Base-by-base conservation (phyloP, 1,140 invertebrate genomes). In the Paramacrobiotus metropolitanus region DNA sequence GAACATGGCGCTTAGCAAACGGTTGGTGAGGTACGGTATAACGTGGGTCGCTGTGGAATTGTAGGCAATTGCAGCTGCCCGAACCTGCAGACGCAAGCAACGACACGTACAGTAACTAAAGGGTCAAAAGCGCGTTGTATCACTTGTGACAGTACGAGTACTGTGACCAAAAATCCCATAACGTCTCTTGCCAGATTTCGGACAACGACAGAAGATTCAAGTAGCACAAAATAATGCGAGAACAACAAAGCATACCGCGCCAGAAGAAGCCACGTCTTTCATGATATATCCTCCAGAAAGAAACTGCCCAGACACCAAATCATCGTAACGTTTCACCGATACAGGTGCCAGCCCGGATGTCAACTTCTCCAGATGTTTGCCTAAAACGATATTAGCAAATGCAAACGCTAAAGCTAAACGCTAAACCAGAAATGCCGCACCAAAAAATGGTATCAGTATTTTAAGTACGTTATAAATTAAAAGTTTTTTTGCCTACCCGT, bases 21-120 rank as follows among this genome's bases (percentile, higher is more conserved):
- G 69, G 70, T 85, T 86, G 30, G 87, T 73, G 20, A 84, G 72
- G 59, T 85, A 80, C 1, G 85, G 85, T 63, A 87, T 73, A 34
- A 82, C 81, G 72, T 88, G 85, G 44, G 82, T 78, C 67, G 79
- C 81, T 0, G 84, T 85, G 67, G 83, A 83, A 68, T 88, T 87
- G 73, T 85, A 86, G 61, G 83, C 74, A n/a, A 40, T 40, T 9
- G 34, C n/a, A 9, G 34, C 34, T n/a, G 9, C n/a, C 9, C n/a
- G 9, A 40, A 40, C 34, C 34, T 40, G 34, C 34, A n/a, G n/a
- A n/a, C 34, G 9, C 34, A n/a, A 9, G n/a, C n/a, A 40, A 40
- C 34, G n/a, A 40, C 34, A 40, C 9, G 34, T 40, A 40, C 9
- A 40, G 34, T 40, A 9, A 40, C n/a, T n/a, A 40, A 9, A 9